These are phyloP conservation scores for Nematostella vectensis DNA, from an alignment of 92 coral and sea anemone species.

Conservation along the genomic window DNA sequence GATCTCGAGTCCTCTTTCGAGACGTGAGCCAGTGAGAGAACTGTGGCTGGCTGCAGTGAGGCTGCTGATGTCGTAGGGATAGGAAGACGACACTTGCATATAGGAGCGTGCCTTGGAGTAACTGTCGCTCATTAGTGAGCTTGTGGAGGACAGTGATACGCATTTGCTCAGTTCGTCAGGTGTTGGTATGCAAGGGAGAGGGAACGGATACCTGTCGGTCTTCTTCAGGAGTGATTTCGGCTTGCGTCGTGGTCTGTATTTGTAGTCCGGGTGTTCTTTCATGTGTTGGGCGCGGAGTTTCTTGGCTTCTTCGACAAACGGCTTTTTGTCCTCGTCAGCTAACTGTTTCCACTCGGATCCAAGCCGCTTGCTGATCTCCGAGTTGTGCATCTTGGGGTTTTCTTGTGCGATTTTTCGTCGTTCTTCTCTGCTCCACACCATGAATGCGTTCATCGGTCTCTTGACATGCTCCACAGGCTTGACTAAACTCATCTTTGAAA, in stretches of 20 bases:
- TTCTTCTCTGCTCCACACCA: slow-evolving; percentile 99
- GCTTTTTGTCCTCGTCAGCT: slow-evolving; percentile 86
- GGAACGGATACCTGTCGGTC: slow-evolving; percentile 91
- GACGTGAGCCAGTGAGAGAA: slow-evolving; percentile 55
- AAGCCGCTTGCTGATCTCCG: slow-evolving; percentile 95
- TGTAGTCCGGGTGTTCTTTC: slow-evolving; percentile 97
- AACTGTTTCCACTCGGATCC: slow-evolving; percentile 96
- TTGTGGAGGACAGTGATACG: slow-evolving; percentile 54
- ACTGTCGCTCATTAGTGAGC: slow-evolving; percentile 69
- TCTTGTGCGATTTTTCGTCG: slow-evolving; percentile 98
- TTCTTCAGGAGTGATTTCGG: slow-evolving; percentile 97
- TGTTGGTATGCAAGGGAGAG: slow-evolving; percentile 84
- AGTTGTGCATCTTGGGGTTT: slow-evolving; percentile 99
- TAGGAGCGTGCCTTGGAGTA: slow-evolving; percentile 83
- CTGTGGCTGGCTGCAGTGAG: slow-evolving; percentile 41
- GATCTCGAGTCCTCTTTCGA: slow-evolving; percentile 77
- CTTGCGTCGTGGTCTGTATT: slow-evolving; percentile 95
- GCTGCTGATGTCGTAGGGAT: slow-evolving; percentile 51
- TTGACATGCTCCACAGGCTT: slow-evolving; percentile 85
- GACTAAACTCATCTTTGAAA: slow-evolving; percentile 45
- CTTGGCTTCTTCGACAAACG: slow-evolving; percentile 95
- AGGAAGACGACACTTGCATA: slow-evolving; percentile 68
- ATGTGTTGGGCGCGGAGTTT: slow-evolving; percentile 89
- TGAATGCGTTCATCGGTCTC: slow-evolving; percentile 98
- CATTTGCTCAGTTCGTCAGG: slow-evolving; percentile 82